Percentiles rank a stretch among this genome's conserved stretches.
Evolutionary conservation across 2,113 vertebrate genomes (phyloP).

Genomic region (Silurus glanis): DNA sequence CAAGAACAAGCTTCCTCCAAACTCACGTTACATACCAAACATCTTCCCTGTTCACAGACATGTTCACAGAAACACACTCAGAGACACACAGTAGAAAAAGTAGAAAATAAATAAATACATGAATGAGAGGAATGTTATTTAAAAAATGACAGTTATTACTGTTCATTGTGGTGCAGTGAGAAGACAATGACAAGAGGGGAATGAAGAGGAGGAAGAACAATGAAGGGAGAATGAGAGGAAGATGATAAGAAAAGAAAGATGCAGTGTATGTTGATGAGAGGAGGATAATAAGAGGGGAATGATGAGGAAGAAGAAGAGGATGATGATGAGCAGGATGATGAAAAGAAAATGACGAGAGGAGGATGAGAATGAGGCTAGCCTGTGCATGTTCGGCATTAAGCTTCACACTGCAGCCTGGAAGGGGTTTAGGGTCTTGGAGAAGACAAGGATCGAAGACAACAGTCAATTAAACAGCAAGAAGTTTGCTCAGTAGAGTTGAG

Average conservation of each 20-base stretch:
- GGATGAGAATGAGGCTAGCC: neutral
- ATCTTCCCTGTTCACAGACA: constrained; percentile 36
- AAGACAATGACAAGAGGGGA: neutral
- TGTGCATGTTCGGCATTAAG: constrained; percentile 8
- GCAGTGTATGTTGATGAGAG: no score
- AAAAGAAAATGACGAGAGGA: neutral
- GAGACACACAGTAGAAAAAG: constrained; percentile 23
- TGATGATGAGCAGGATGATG: no score
- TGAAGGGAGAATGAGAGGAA: no score
- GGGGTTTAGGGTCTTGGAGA: neutral
- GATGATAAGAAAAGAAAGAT: no score
- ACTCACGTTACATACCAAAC: constrained; percentile 17
- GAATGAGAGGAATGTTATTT: constrained; percentile 35
- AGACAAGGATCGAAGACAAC: constrained; percentile 3
- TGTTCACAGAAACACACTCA: constrained; percentile 37
- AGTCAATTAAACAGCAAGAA: constrained; percentile 8
- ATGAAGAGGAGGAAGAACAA: neutral
- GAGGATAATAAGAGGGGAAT: no score
- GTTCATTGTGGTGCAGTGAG: constrained; percentile 4
- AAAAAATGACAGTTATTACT: constrained; percentile 38
- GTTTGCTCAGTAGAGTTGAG: constrained; percentile 27
- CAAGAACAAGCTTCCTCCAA: constrained; percentile 7
- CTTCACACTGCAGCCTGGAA: constrained; percentile 2
- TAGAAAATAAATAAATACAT: constrained; percentile 38
- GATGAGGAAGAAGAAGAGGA: no score